A percentile compares a stretch with the other conserved stretches of the same genome.
Conservation (phyloP, 2,113 vertebrate species). For the Muscicapa adusta region DNA sequence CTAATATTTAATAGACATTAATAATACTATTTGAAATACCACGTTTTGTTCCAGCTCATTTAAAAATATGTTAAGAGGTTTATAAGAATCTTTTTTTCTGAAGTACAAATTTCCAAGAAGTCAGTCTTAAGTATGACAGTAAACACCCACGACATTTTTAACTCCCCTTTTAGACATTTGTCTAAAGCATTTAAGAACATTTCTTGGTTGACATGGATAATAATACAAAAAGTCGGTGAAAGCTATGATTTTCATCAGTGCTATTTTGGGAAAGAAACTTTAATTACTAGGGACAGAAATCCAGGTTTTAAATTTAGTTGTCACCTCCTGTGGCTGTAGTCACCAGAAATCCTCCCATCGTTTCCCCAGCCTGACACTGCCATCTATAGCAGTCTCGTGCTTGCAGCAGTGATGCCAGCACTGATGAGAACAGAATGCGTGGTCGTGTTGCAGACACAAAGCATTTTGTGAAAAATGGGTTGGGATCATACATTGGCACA, state of each 20-base stretch:
- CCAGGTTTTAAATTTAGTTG: not conserved
- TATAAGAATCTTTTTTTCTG: not conserved
- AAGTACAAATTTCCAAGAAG: not conserved
- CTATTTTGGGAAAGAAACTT: not conserved
- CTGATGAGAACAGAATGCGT: not conserved
- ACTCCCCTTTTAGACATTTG: not conserved
- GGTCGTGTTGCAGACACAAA: not conserved
- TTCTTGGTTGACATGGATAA: not conserved
- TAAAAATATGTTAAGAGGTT: not conserved
- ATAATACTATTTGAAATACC: not conserved
- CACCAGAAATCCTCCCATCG: not conserved
- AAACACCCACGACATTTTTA: not conserved
- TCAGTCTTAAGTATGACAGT: not conserved
- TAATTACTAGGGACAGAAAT: not conserved
- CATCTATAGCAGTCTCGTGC: not conserved
- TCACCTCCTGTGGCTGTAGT: not conserved
- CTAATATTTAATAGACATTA: not conserved
- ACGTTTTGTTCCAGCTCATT: not conserved
- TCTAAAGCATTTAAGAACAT: not conserved
- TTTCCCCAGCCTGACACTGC: conserved; percentile 12
- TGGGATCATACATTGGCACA: not conserved
- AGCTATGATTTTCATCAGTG: not conserved
- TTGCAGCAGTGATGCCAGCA: not conserved
- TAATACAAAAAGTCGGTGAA: not conserved
- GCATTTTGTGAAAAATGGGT: not conserved